phyloP scores from a whole-genome alignment of 1,140 invertebrate genomes.

The Cydia splendana region DNA sequence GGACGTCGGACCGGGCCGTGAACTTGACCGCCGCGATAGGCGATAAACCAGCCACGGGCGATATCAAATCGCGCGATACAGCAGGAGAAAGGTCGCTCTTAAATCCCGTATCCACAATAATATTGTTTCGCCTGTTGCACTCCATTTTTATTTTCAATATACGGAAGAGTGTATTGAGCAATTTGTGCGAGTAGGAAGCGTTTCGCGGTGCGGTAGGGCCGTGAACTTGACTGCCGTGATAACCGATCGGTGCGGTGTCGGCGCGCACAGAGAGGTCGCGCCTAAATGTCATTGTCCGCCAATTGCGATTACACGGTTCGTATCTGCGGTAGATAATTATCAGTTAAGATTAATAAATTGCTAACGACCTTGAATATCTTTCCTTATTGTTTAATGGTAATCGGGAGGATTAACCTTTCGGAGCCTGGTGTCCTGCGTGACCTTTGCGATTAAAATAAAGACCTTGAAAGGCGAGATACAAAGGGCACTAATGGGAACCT shows the following conservation, averaged over 20 bases:
- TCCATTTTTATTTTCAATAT: too few species aligned
- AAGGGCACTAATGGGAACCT: too few species aligned
- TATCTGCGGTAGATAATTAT: neutral
- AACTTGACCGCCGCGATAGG: slow-evolving; percentile 67
- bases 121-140: too few species aligned
- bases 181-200: slow-evolving; percentile 35
- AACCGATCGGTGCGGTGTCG: slow-evolving; percentile 41
- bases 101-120: neutral
- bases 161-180: neutral
- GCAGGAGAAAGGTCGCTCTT: slow-evolving; percentile 48
- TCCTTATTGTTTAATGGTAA: too few species aligned
- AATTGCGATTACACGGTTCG: neutral
- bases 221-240: slow-evolving; percentile 69
- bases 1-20: slow-evolving; percentile 47
- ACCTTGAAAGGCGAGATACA: too few species aligned
- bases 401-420: too few species aligned
- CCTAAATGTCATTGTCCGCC: slow-evolving; percentile 28
- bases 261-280: slow-evolving; percentile 48
- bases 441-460: too few species aligned
- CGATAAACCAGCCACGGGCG: slow-evolving; percentile 41
- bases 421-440: too few species aligned
- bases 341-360: slow-evolving; percentile 5
- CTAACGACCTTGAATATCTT: neutral
- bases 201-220: slow-evolving; percentile 47
- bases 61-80: slow-evolving; percentile 42